Evolutionary conservation across 2,797 vertebrate species (phyloP).

Genomic region (Pseudocheirus occidentalis): DNA sequence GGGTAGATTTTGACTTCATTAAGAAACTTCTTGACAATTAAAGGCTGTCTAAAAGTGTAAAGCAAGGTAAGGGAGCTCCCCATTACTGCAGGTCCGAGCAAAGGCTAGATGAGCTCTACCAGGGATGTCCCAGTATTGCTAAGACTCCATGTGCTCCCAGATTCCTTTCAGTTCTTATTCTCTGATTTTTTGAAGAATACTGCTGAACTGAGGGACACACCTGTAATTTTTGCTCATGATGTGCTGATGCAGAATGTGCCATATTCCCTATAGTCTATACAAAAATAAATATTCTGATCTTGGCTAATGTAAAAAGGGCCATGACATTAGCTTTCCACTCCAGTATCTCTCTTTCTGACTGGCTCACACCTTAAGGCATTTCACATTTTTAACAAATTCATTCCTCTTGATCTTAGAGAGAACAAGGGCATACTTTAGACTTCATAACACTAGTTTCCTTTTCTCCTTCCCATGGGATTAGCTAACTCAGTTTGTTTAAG

Average conservation of each 20-base stretch:
- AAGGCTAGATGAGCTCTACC: not conserved
- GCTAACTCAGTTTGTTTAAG: not conserved
- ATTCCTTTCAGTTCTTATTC: not conserved
- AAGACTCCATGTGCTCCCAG: not conserved
- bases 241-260: not conserved
- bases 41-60: not conserved
- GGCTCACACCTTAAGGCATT: not conserved
- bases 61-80: not conserved
- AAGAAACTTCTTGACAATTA: not conserved
- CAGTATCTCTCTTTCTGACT: conserved; percentile 21
- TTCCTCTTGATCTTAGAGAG: conserved; percentile 43
- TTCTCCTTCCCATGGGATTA: not conserved
- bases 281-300: conserved; percentile 35
- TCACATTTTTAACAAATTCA: conserved; percentile 19
- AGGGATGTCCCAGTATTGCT: not conserved
- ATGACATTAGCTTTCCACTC: conserved; percentile 45
- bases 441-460: not conserved
- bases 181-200: conserved; percentile 25
- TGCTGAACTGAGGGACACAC: conserved; percentile 19
- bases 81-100: not conserved
- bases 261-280: conserved; percentile 22
- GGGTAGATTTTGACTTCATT: not conserved
- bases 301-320: conserved; percentile 6
- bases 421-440: not conserved
- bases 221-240: conserved; percentile 32